A percentile compares a stretch with the other conserved stretches of the same genome.
Evolutionary conservation across 2,797 vertebrate genomes (phyloP).

Genomic region (Parambassis ranga): DNA sequence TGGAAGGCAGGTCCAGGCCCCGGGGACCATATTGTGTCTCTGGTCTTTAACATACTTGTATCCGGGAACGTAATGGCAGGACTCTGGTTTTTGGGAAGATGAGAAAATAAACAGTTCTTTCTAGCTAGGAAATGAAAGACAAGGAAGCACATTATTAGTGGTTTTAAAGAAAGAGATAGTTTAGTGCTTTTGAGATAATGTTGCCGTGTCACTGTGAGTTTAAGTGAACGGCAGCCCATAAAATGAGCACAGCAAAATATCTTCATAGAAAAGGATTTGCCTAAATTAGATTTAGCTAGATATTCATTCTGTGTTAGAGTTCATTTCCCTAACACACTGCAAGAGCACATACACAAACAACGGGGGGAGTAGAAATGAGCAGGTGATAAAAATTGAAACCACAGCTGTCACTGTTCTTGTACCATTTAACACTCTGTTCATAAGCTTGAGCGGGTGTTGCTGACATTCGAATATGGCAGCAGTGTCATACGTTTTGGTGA

Average conservation of each 20-base stretch:
- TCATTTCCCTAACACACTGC: not conserved
- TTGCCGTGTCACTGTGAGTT: not conserved
- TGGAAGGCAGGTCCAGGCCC: slow-evolving; percentile 40
- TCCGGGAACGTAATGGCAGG: slow-evolving; percentile 30
- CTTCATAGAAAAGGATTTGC: not conserved
- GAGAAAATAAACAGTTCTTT: slow-evolving; percentile 20
- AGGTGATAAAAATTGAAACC: not conserved
- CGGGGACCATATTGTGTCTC: slow-evolving; percentile 26
- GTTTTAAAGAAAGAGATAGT: not conserved
- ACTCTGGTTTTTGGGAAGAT: slow-evolving; percentile 32
- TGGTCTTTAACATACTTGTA: slow-evolving; percentile 38
- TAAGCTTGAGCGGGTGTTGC: slow-evolving; percentile 37
- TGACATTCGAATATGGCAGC: slow-evolving; percentile 45
- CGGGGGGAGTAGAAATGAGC: not conserved
- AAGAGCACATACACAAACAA: not conserved
- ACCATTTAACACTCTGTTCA: slow-evolving; percentile 21
- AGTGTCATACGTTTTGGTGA: slow-evolving; percentile 53
- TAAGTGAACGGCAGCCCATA: not conserved
- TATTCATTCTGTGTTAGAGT: not conserved
- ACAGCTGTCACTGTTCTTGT: slow-evolving; percentile 1
- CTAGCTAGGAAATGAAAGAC: not conserved
- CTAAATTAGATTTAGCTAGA: not conserved
- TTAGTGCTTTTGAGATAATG: not conserved
- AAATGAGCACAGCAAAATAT: not conserved
- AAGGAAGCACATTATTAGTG: not conserved